Evolutionary conservation across 1,140 invertebrate species (phyloP).

Genomic region (Lineus longissimus): DNA sequence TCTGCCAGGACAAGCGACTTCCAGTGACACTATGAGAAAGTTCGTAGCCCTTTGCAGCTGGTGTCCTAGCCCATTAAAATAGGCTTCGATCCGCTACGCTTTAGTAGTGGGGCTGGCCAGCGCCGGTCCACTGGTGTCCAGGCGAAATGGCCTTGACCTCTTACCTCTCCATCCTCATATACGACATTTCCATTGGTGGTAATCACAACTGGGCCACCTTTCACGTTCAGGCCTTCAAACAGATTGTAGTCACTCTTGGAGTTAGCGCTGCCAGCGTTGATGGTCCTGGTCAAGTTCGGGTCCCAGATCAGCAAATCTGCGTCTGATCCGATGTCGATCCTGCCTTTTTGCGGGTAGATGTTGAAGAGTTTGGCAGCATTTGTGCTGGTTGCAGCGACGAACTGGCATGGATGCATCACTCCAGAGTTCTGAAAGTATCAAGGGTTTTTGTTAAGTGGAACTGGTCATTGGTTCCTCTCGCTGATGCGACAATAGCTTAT

Average conservation of each 20-base stretch:
- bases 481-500: not conserved
- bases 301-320: slow-evolving; percentile 96
- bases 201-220: slow-evolving; percentile 16
- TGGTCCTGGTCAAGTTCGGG: slow-evolving; percentile 71
- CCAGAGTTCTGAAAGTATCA: slow-evolving; percentile 55
- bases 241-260: slow-evolving; percentile 92
- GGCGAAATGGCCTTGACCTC: no score
- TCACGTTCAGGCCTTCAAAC: slow-evolving; percentile 70
- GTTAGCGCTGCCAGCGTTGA: slow-evolving; percentile 84
- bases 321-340: slow-evolving; percentile 84
- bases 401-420: slow-evolving; percentile 79
- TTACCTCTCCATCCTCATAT: slow-evolving; percentile 17
- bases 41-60: no score
- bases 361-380: slow-evolving; percentile 96
- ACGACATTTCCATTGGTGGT: slow-evolving; percentile 19
- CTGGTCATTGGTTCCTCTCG: not conserved
- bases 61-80: no score
- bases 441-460: not conserved
- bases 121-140: no score
- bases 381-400: slow-evolving; percentile 89
- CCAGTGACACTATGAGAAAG: no score
- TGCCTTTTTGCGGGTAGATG: slow-evolving; percentile 84
- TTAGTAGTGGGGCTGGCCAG: no score
- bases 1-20: no score
- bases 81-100: no score